These are phyloP conservation scores for Eurytoma adleriae DNA, from an alignment of 2,888 invertebrate genomes.

Conservation along the genomic window DNA sequence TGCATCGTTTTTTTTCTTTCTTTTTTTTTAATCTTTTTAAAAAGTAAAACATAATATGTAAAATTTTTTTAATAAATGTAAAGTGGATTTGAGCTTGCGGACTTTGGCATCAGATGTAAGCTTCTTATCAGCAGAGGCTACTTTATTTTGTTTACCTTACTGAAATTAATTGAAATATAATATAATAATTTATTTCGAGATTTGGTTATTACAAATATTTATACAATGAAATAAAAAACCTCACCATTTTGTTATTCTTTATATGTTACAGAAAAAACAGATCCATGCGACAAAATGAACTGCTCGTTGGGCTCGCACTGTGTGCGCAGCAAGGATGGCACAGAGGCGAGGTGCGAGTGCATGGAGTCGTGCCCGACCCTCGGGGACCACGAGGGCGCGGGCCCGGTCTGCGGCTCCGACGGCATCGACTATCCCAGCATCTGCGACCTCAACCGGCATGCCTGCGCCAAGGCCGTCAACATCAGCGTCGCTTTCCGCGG, in stretches of 20 bases:
- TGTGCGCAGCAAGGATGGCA: constrained; percentile 81
- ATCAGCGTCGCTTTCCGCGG: constrained; percentile 90
- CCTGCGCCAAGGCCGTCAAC: constrained; percentile 86
- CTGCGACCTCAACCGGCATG: constrained; percentile 88
- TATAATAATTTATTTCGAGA: too few relatives aligned
- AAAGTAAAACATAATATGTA: too few relatives aligned
- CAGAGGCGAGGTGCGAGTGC: constrained; percentile 86
- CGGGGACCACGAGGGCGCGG: constrained; percentile 88
- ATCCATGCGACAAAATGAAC: constrained; percentile 79
- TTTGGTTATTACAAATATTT: too few relatives aligned
- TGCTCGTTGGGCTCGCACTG: constrained; percentile 81
- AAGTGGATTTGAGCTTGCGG: too few relatives aligned
- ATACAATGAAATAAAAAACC: too few relatives aligned
- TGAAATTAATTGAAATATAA: too few relatives aligned
- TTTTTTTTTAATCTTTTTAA: not conserved
- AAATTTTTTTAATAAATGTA: too few relatives aligned
- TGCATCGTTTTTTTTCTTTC: constrained; percentile 9
- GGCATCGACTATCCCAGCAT: constrained; percentile 90
- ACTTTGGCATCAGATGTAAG: too few relatives aligned
- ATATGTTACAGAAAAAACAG: constrained; percentile 73
- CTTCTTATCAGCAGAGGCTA: too few relatives aligned
- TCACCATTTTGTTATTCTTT: not conserved
- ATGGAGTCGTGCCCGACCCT: constrained; percentile 87
- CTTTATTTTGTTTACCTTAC: too few relatives aligned
- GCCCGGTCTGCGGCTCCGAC: constrained; percentile 90